Conservation (phyloP, 2,797 vertebrate species). For the Todus mexicanus region DNA sequence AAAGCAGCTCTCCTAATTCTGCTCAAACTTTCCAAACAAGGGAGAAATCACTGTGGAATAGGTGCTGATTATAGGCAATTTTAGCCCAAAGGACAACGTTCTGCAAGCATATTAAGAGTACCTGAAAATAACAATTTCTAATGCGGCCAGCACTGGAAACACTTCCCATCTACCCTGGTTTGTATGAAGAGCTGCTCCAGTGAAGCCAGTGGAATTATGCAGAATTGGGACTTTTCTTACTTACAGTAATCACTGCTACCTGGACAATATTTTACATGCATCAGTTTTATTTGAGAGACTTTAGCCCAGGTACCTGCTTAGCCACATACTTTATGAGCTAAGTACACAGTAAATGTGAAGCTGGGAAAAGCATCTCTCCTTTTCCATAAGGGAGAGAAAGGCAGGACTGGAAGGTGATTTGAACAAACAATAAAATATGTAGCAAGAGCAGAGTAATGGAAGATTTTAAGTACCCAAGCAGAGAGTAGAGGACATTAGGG, state of each 20-base stretch:
- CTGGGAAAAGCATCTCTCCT: background rate
- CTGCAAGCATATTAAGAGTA: background rate
- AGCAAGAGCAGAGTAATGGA: constrained; percentile 29
- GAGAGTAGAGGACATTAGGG: constrained; percentile 2
- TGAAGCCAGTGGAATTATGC: background rate
- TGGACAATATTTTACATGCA: background rate
- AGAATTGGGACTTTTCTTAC: background rate
- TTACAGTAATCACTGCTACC: background rate
- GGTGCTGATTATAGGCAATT: background rate
- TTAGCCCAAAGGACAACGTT: background rate
- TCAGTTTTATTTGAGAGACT: background rate
- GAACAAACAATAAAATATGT: constrained; percentile 26
- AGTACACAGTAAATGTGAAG: background rate
- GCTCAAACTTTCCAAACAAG: constrained; percentile 14
- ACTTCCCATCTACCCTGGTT: background rate
- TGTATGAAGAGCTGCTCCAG: background rate
- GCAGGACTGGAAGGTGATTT: background rate
- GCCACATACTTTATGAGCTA: background rate
- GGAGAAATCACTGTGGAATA: background rate
- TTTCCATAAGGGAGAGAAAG: background rate
- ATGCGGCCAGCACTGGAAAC: background rate
- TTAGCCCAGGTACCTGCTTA: background rate
- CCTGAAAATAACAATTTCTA: background rate
- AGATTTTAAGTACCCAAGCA: constrained; percentile 7
- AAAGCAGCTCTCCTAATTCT: constrained; percentile 16